These are phyloP conservation scores for Bombylius major DNA, from an alignment of 2,888 invertebrate species.

Conservation along the genomic window DNA sequence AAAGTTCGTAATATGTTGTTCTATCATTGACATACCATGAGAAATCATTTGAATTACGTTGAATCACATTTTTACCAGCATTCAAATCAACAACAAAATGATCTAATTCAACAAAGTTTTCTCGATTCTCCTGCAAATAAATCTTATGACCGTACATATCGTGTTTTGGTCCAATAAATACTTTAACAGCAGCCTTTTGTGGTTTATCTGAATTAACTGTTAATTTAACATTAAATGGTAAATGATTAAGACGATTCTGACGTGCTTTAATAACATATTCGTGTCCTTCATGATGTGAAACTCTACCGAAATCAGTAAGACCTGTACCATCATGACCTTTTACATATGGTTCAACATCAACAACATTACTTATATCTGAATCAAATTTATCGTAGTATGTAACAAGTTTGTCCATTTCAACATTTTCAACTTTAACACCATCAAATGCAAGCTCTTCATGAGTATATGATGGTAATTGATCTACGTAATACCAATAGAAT, in stretches of 20 bases:
- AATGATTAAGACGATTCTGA: slow-evolving; percentile 51
- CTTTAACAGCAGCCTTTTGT: slow-evolving; percentile 48
- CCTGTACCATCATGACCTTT: slow-evolving; percentile 25
- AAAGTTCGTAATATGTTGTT: slow-evolving; percentile 34
- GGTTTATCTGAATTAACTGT: slow-evolving; percentile 46
- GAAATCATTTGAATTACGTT: slow-evolving; percentile 50
- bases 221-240: slow-evolving; percentile 48
- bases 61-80: slow-evolving; percentile 41
- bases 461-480: slow-evolving; percentile 47
- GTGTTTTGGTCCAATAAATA: slow-evolving; percentile 59
- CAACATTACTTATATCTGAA: slow-evolving; percentile 43
- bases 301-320: slow-evolving; percentile 26
- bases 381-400: slow-evolving; percentile 59
- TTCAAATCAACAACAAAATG: slow-evolving; percentile 49
- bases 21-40: slow-evolving; percentile 53
- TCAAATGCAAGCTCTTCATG: slow-evolving; percentile 48
- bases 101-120: slow-evolving; percentile 54
- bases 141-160: slow-evolving; percentile 42
- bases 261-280: slow-evolving; percentile 44
- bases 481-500: slow-evolving; percentile 46
- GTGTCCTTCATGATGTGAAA: slow-evolving; percentile 24
- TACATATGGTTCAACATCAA: slow-evolving; percentile 30
- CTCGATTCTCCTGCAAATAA: slow-evolving; percentile 46
- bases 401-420: slow-evolving; percentile 49
- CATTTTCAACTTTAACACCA: slow-evolving; percentile 49